Base-by-base conservation (phyloP, 2,888 invertebrate species). In the Hecatera dysodea region DNA sequence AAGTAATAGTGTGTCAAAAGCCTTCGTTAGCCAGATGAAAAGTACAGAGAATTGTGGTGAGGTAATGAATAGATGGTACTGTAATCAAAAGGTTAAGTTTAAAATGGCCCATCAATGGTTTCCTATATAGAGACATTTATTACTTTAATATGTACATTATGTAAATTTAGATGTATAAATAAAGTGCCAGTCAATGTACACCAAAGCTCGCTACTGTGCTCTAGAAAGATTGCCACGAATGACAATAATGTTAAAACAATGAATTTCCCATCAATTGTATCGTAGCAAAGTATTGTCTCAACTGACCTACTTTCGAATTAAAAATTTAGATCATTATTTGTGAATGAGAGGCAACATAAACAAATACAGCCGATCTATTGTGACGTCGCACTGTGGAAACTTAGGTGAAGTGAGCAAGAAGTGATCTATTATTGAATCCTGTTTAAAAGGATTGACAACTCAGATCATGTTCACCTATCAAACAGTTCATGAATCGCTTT, bases 241-340 rank as follows among this genome's bases (percentile, higher is more conserved):
- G 22, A 69, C n/a, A 42, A 44, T 39, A 19, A 52, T 52, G 19
- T 52, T 22, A 22, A 33, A 52, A 59, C 29, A 66, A 24, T 53
- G 42, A 39, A 12, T 39, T 73, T 73, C 77, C 19, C 77, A 77
- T 22, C 27, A 27, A 57, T 59, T 68, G 59, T 76, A 24, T 52
- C 6, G 11, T 29, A 53, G 15, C 4, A 19, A 39, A 24, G 19
- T 33, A 75, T 62, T 62, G 24, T 64, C 46, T 74, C 22, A 12
- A 48, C 1, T 67, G 44, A 52, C 72, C 52, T 39, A 56, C 27
- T 65, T 65, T 61, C 55, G 7, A 27, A 2, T 22, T 22, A 33
- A 78, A 60, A 64, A 50, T 55, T 27, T 6, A 33, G 27, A 57
- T 52, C 6, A 12, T 22, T 19, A 15, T 29, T n/a, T n/a, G 12